These are phyloP conservation scores for Andrena bicolor DNA, from an alignment of 2,888 invertebrate genomes.

Conservation along the genomic window DNA sequence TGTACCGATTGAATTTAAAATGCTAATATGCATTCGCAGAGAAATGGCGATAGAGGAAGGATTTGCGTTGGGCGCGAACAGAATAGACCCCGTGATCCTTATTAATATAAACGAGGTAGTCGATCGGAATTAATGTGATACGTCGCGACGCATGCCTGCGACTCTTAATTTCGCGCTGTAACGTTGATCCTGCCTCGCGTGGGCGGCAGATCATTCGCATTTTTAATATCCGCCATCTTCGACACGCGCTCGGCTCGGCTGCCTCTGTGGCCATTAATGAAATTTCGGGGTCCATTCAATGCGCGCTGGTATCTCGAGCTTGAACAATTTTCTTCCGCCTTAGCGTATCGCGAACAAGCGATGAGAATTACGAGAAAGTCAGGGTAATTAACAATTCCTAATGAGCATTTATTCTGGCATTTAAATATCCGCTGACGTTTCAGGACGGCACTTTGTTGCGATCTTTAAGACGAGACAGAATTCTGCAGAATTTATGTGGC, in stretches of 20 bases:
- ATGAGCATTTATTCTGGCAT: too few relatives aligned
- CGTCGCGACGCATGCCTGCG: background rate
- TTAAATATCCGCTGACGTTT: conserved; percentile 1
- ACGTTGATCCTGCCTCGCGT: too few relatives aligned
- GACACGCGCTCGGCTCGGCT: too few relatives aligned
- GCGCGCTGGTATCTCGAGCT: too few relatives aligned
- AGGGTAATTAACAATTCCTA: too few relatives aligned
- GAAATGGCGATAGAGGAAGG: conserved; percentile 58
- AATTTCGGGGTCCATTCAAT: too few relatives aligned
- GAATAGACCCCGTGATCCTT: conserved; percentile 2
- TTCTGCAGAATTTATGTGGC: background rate
- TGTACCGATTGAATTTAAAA: conserved; percentile 73
- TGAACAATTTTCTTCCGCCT: too few relatives aligned
- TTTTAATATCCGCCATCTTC: too few relatives aligned
- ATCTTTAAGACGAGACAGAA: background rate
- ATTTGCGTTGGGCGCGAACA: background rate
- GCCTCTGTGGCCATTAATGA: too few relatives aligned
- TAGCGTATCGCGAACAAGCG: too few relatives aligned
- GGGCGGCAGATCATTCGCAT: too few relatives aligned
- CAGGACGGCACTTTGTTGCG: background rate
- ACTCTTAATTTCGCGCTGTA: background rate
- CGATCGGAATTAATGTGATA: background rate
- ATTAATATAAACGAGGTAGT: background rate
- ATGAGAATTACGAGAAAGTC: too few relatives aligned
- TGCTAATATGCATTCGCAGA: conserved; percentile 65